A percentile compares a stretch with the other conserved stretches of the same genome.
These are phyloP conservation scores for Cheilinus undulatus DNA, from an alignment of 2,113 vertebrate species.

Conservation along the genomic window DNA sequence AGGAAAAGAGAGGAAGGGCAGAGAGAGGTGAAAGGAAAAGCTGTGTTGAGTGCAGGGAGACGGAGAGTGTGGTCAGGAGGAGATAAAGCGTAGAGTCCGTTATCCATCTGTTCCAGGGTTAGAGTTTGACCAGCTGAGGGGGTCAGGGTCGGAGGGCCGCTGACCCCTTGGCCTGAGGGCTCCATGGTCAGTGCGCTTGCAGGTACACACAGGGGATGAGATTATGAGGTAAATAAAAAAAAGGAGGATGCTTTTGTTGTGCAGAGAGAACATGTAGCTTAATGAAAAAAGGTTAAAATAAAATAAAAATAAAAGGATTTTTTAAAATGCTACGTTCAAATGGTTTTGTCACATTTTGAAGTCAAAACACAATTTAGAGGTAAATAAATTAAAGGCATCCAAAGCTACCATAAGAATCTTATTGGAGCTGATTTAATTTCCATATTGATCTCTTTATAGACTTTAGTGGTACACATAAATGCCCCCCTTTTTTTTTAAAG, in stretches of 20 bases:
- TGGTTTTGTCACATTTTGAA: not conserved
- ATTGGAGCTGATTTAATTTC: not conserved
- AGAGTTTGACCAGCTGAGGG: constrained; percentile 79
- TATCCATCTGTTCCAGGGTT: constrained; percentile 82
- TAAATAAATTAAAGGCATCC: not conserved
- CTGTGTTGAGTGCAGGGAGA: constrained; percentile 43
- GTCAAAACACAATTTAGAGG: not conserved
- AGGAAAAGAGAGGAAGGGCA: constrained; percentile 51
- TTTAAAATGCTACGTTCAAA: too few species aligned
- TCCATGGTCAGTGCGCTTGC: constrained; percentile 59
- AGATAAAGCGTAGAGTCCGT: constrained; percentile 75
- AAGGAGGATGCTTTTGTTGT: constrained; percentile 18
- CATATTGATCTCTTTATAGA: not conserved
- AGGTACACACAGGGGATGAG: constrained; percentile 54
- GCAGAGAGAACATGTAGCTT: constrained; percentile 10
- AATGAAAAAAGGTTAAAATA: not conserved
- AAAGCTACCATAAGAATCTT: too few species aligned
- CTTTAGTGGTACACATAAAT: too few species aligned
- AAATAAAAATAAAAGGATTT: too few species aligned
- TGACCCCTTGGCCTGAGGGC: constrained; percentile 51
- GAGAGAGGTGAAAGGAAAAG: constrained; percentile 60
- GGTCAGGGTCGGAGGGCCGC: constrained; percentile 73
- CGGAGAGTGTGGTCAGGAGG: constrained; percentile 65
- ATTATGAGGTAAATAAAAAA: constrained; percentile 57
- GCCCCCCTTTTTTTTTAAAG: too few species aligned